Evolutionary conservation across 2,888 invertebrate species (phyloP).

Genomic region (Caenorhabditis drosophilae): DNA sequence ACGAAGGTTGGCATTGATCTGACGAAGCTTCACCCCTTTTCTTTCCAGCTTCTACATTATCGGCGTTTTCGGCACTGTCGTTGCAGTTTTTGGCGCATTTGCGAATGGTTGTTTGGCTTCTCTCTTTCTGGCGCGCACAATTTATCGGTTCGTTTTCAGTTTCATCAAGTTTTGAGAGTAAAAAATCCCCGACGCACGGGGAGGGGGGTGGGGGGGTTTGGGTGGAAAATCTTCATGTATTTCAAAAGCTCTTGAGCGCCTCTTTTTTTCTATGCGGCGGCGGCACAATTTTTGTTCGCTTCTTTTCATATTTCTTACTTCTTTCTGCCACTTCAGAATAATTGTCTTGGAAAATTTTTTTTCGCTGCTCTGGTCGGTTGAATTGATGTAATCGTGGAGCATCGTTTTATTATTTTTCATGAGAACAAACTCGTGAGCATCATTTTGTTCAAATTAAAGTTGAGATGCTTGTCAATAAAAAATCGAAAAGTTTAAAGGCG

Average conservation of each 20-base stretch:
- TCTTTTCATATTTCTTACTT: background rate
- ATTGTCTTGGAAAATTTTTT: no score
- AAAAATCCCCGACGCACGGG: background rate
- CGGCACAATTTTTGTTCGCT: background rate
- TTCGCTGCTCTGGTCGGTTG: no score
- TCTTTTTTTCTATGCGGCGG: no score
- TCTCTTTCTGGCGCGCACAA: constrained; percentile 55
- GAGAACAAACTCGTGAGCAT: no score
- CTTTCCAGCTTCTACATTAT: constrained; percentile 54
- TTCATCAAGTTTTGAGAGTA: background rate
- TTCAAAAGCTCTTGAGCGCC: no score
- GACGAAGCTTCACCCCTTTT: constrained; percentile 1
- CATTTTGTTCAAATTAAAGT: no score
- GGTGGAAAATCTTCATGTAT: background rate
- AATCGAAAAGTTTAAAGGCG: no score
- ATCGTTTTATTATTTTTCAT: no score
- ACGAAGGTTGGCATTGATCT: background rate
- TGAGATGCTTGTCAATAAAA: no score
- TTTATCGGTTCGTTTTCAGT: constrained; percentile 48
- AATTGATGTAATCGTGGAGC: no score
- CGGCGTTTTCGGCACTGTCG: constrained; percentile 55
- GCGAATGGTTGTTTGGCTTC: constrained; percentile 62
- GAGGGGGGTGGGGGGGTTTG: background rate
- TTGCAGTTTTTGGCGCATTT: constrained; percentile 62
- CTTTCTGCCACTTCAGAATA: background rate